Base-by-base conservation (phyloP, 2,888 invertebrate genomes). In the Heteromurus nitidus region DNA sequence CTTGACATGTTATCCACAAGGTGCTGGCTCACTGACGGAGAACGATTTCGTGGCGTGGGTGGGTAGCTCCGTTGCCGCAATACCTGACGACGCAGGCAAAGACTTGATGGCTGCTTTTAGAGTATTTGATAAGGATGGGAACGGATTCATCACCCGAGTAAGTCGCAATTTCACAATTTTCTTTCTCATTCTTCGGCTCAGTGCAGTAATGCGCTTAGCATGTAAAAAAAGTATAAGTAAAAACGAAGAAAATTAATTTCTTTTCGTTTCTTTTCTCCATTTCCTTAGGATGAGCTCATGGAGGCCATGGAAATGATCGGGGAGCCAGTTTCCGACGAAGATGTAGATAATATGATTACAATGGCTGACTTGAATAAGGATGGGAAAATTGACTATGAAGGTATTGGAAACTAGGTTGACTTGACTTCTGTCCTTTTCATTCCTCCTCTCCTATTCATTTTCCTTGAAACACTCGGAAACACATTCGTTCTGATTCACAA, bases 21-120 rank as follows among this genome's bases (percentile, higher is more conserved):
- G 82, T 24, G 65, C 81, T 20, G 73, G 77, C 53, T 70, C 79
- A 3, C 69, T 83, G 26, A 74, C 79, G 11, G 85, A 85, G 69
- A 64, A 69, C 18, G 85, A 85, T 47, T 85, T 85, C 53, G 64
- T 86, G 26, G 83, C 83, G 68, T 86, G 86, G 86, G 80, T 86
- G 42, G 74, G 82, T 1, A 79, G 65, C 62, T 73, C 67, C 13
- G 74, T 80, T 26, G 73, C 74, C 11, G 74, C 80, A 30, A 74
- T 76, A 60, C 70, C 76, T 62, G 73, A 77, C 13, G 77, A 77
- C 62, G 73, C 68, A 18, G 42, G 60, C 26, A 77, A 93, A 89
- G 96, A 96, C 89, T 91, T 96, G 87, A 92, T 95, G 88, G 96
- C 96, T 81, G 96, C 96, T 87, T 96, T 96, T 91, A 92, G 95